Evolutionary conservation across 2,797 vertebrate genomes (phyloP), one percentile per base, ranked within the genome.

Genomic region (Synaphobranchus kaupii): DNA sequence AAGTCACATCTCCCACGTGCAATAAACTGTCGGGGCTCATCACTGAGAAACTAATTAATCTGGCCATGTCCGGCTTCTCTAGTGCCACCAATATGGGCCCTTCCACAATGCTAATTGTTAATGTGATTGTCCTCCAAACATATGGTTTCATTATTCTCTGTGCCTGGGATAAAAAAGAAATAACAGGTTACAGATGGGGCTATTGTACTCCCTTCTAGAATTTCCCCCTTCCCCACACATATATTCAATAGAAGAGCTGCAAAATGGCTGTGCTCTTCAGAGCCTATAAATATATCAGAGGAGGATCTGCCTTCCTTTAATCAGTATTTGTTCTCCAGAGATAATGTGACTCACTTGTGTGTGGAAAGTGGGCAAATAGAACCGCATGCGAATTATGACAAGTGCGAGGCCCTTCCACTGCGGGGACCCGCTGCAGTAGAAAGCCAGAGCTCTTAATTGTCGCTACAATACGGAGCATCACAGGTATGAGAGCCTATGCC

Each of bases 401-500:
- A 84, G 82, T 20, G n/a, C 44, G n/a, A 10, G 13, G 25, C 8
- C 60, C 81, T 9, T 50, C 44, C 50, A 31, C 68, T 31, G n/a
- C 28, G 12, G 68, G 1, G 68, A 12, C 39, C 31, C 71, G 4
- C 71, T 76, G 8, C 22, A 25, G 76, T 22, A n/a, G 44, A 80
- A 48, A 80, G 39, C 44, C 76, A 80, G 73, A 47, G 17, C 1
- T 4, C 17, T 39, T 1, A 13, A 47, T 31, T 31, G 73, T 78
- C 20, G 15, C 5, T 47, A 78, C 44, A 44, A 25, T 39, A 4
- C 17, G 0, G 22, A 22, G 25, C 0, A 84, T 88, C 90, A 90
- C 90, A 78, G 86, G 90, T 91, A 92, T 87, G 91, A 91, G 89
- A 91, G 88, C 89, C 90, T 87, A 86, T 87, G 89, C 89, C 90